Conservation (phyloP, 1,140 invertebrate genomes). For the Papilio helenus region DNA sequence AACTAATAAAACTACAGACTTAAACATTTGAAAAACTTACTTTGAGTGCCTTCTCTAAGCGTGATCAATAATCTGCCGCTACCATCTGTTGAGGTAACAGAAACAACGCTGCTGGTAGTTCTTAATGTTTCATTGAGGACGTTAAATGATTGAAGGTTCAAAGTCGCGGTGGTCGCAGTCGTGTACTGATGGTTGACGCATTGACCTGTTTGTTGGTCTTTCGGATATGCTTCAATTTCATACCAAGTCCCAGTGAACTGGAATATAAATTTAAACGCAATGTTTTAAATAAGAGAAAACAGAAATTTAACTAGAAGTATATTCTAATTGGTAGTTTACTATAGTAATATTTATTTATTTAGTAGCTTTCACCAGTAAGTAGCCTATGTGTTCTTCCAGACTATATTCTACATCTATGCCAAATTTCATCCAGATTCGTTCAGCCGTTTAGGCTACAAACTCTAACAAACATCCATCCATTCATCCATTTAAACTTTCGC, state of each 20-base stretch:
- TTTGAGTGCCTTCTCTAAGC: slow-evolving; percentile 30
- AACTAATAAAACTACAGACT: no score
- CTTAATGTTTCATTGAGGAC: slow-evolving; percentile 42
- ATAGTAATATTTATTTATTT: no score
- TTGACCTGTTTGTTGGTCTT: slow-evolving; percentile 55
- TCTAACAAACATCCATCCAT: no score
- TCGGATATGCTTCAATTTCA: slow-evolving; percentile 67
- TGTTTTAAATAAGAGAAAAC: neutral
- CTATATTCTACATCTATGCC: no score
- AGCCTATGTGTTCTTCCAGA: no score
- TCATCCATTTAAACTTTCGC: no score
- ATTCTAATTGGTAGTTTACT: no score
- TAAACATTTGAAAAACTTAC: slow-evolving; percentile 9
- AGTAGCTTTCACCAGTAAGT: no score
- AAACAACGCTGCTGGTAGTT: slow-evolving; percentile 37
- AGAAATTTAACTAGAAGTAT: no score
- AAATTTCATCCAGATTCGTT: no score
- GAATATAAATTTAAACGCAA: neutral
- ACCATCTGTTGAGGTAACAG: slow-evolving; percentile 42
- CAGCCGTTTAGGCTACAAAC: no score
- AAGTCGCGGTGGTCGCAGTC: slow-evolving; percentile 23
- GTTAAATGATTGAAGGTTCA: slow-evolving; percentile 47
- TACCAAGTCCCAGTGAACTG: slow-evolving; percentile 67
- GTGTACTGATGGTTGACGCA: slow-evolving; percentile 64
- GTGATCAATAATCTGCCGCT: slow-evolving; percentile 46